Percentiles rank a stretch among this genome's conserved stretches.
phyloP scores from a whole-genome alignment of 2,888 invertebrate species.

The Ophion ellenae region DNA sequence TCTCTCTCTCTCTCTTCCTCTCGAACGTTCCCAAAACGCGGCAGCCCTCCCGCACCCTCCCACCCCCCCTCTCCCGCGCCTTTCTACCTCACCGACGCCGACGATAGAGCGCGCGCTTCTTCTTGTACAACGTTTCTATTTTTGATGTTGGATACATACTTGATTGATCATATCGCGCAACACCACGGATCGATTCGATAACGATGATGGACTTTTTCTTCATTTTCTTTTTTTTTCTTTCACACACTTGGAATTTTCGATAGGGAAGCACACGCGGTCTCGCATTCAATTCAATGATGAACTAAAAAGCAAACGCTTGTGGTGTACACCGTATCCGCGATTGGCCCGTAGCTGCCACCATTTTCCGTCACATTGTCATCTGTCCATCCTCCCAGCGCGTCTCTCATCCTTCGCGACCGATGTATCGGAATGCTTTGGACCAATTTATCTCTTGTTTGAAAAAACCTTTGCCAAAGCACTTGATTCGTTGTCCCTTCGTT shows the following conservation, averaged over 20 bases:
- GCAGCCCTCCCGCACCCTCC: conserved; percentile 6
- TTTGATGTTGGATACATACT: conserved; percentile 70
- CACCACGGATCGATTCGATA: conserved; percentile 73
- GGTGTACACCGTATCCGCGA: no score
- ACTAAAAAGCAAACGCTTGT: not conserved
- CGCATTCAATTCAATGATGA: not conserved
- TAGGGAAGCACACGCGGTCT: not conserved
- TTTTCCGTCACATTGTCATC: conserved; percentile 1
- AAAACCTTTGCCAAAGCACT: not conserved
- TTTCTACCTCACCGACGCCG: conserved; percentile 37
- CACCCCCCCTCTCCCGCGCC: not conserved
- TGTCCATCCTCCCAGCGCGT: conserved; percentile 19
- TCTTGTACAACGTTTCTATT: conserved; percentile 74
- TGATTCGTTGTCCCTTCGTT: no score
- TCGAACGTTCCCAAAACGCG: conserved; percentile 22
- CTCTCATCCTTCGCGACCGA: conserved; percentile 25
- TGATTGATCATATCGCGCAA: conserved; percentile 78
- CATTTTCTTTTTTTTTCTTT: conserved; percentile 65
- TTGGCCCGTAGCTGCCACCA: not conserved
- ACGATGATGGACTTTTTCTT: conserved; percentile 79
- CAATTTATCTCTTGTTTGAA: conserved; percentile 13
- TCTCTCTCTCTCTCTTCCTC: conserved; percentile 46
- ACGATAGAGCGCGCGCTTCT: conserved; percentile 45
- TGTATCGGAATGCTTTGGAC: conserved; percentile 30
- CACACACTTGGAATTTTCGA: conserved; percentile 7